A percentile compares a stretch with the other conserved stretches of the same genome.
Evolutionary conservation across 2,797 vertebrate species (phyloP).

Genomic region (Rhabdophis nuchalis): DNA sequence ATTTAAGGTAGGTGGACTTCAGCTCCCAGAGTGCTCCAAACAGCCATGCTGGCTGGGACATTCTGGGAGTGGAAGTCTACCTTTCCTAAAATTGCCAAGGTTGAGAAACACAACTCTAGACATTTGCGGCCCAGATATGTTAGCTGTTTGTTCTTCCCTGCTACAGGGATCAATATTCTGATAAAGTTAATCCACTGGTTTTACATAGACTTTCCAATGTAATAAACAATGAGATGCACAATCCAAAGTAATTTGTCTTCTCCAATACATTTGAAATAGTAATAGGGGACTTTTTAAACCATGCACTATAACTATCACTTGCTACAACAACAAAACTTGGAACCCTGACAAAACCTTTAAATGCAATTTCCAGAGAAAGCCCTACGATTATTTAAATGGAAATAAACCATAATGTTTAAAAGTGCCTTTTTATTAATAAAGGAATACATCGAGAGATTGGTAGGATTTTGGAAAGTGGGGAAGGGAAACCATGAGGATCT

Average conservation of each 20-base stretch:
- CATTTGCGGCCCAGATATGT: neutral
- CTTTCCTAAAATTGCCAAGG: neutral
- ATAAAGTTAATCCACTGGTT: neutral
- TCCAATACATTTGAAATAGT: neutral
- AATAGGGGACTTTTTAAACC: neutral
- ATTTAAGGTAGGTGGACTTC: neutral
- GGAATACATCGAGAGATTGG: neutral
- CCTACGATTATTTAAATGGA: neutral
- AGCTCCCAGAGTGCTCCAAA: no score
- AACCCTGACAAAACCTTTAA: neutral
- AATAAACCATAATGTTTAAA: neutral
- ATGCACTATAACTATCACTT: neutral
- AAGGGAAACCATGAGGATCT: no score
- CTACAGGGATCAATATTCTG: neutral
- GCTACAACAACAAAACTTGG: neutral
- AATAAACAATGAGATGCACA: neutral
- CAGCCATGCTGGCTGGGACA: neutral
- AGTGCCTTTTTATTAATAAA: neutral
- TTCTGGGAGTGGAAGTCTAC: neutral
- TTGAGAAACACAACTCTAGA: neutral
- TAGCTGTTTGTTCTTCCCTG: neutral
- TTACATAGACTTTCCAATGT: neutral
- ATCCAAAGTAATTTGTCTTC: neutral
- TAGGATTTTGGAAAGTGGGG: no score
- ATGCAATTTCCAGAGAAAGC: neutral